phyloP scores from a whole-genome alignment of 2,797 vertebrate genomes.

The Limosa lapponica region DNA sequence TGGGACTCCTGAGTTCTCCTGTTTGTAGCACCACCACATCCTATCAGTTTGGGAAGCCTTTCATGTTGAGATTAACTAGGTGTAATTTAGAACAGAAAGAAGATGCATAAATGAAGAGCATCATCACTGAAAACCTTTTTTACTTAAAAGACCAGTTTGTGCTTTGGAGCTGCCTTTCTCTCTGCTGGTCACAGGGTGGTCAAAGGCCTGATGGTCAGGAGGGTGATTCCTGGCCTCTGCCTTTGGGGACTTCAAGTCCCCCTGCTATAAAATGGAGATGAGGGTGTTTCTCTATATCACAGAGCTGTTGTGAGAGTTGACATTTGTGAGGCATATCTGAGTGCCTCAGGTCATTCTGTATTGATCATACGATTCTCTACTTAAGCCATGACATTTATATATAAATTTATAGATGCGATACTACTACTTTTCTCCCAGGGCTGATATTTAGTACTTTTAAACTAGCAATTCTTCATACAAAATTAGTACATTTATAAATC shows the following conservation, averaged over 20 bases:
- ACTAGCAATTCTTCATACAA: neutral
- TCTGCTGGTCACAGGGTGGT: neutral
- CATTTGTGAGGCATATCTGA: conserved; percentile 5
- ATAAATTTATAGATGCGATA: neutral
- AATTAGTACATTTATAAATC: neutral
- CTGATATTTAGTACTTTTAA: neutral
- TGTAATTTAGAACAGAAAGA: neutral
- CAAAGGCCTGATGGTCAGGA: neutral
- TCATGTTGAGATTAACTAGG: neutral
- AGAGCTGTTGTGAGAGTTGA: neutral
- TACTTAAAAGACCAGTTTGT: neutral
- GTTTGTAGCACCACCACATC: neutral
- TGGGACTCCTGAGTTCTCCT: neutral
- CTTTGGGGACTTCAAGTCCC: neutral
- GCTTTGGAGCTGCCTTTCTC: neutral
- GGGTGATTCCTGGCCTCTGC: neutral
- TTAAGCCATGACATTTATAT: neutral
- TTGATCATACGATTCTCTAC: neutral
- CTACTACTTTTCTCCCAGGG: neutral
- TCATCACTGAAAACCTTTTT: neutral
- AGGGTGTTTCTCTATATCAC: neutral
- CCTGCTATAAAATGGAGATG: neutral
- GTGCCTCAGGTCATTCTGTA: neutral
- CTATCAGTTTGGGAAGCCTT: neutral
- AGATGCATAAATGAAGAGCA: neutral